A percentile compares a stretch with the other conserved stretches of the same genome.
These are phyloP conservation scores for Polietes domitor DNA, from an alignment of 2,888 invertebrate species.

Conservation along the genomic window DNA sequence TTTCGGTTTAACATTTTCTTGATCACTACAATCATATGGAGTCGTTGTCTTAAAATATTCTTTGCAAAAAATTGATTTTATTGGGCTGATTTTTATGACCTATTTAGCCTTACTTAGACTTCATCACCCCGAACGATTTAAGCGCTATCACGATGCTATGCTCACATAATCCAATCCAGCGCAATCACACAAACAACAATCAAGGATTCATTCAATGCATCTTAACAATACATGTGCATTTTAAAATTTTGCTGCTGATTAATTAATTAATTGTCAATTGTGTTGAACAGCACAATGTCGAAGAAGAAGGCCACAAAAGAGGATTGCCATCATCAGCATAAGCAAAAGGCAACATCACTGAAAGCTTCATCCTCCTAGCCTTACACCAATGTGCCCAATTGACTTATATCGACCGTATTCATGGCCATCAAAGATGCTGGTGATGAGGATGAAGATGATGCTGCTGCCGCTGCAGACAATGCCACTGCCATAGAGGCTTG, in stretches of 20 bases:
- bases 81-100: too few species aligned
- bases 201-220: not conserved
- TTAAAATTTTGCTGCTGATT: not conserved
- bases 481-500: slow-evolving; percentile 17
- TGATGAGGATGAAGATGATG: slow-evolving; percentile 47
- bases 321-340: not conserved
- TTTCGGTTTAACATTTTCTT: too few species aligned
- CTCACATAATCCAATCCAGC: too few species aligned
- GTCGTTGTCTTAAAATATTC: too few species aligned
- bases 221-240: not conserved
- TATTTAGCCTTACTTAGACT: too few species aligned
- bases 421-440: slow-evolving; percentile 64
- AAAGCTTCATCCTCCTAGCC: not conserved
- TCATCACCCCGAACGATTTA: too few species aligned
- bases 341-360: not conserved
- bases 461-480: slow-evolving; percentile 26
- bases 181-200: too few species aligned
- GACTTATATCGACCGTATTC: slow-evolving; percentile 68
- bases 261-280: not conserved
- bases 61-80: too few species aligned
- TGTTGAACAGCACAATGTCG: not conserved
- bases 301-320: not conserved
- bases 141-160: too few species aligned
- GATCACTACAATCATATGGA: too few species aligned
- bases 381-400: slow-evolving; percentile 71